These are phyloP conservation scores for Sardinella longiceps DNA, from an alignment of 2,797 vertebrate species.

Conservation along the genomic window DNA sequence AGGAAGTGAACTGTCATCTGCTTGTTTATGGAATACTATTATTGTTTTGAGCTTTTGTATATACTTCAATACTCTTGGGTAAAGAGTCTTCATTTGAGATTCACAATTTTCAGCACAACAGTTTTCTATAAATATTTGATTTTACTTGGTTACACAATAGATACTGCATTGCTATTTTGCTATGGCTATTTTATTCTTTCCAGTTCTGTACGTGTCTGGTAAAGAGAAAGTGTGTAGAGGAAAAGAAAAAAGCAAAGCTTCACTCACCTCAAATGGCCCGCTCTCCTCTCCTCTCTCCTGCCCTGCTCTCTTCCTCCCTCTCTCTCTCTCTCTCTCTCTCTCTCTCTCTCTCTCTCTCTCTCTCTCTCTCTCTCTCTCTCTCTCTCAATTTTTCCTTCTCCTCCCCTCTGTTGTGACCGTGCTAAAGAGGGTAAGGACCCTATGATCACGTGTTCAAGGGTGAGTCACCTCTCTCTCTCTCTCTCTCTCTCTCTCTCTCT, in stretches of 20 bases:
- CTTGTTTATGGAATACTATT: background rate
- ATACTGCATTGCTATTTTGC: background rate
- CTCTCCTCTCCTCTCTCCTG: slow-evolving; percentile 10
- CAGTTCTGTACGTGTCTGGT: background rate
- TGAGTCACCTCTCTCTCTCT: slow-evolving; percentile 51
- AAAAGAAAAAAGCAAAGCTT: background rate
- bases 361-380: background rate
- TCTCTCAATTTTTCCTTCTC: slow-evolving; percentile 24
- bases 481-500: slow-evolving; percentile 36
- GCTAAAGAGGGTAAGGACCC: background rate
- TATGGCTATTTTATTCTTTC: background rate
- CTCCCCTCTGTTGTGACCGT: background rate
- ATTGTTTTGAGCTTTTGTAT: slow-evolving; percentile 3
- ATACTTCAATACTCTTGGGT: background rate
- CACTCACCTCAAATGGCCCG: slow-evolving; percentile 7
- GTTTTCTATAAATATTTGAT: background rate
- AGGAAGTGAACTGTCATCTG: slow-evolving; percentile 4
- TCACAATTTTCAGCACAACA: background rate
- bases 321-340: background rate
- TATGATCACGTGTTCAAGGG: slow-evolving; percentile 26
- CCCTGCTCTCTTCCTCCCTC: background rate
- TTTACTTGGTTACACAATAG: background rate
- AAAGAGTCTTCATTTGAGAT: background rate
- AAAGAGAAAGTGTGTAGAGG: background rate
- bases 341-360: background rate